phyloP scores from a whole-genome alignment of 2,113 vertebrate species.

The Podarcis muralis region DNA sequence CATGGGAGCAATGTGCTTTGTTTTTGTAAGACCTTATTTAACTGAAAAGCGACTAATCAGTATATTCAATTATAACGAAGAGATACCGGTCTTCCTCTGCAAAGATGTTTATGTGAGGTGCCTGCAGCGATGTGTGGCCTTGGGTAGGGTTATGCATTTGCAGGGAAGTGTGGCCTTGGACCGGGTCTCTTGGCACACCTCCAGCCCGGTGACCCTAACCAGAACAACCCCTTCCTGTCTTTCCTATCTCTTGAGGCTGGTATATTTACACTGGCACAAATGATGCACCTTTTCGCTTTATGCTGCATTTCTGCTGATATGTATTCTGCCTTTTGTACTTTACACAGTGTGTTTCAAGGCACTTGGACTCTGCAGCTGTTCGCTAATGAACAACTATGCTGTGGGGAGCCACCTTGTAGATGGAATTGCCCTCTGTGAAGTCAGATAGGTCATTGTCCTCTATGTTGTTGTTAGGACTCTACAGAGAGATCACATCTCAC shows the following conservation, averaged over 20 bases:
- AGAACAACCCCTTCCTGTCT: background rate
- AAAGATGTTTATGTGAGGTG: background rate
- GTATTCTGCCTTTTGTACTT: background rate
- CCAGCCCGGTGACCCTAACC: background rate
- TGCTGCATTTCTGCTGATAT: background rate
- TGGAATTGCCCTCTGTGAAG: background rate
- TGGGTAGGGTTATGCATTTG: background rate
- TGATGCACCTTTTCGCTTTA: background rate
- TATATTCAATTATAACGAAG: background rate
- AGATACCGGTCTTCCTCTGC: background rate
- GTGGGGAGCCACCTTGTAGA: background rate
- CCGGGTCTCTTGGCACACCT: background rate
- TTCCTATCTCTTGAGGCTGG: background rate
- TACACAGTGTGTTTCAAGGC: background rate
- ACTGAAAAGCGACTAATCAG: background rate
- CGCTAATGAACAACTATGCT: background rate
- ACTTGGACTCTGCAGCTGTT: background rate
- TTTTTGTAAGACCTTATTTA: background rate
- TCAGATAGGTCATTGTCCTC: background rate
- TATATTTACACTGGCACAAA: background rate
- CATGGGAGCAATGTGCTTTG: background rate
- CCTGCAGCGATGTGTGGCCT: background rate
- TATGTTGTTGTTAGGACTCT: background rate
- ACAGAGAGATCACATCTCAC: background rate
- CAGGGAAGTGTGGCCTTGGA: background rate